Evolutionary conservation across 2,797 vertebrate species (phyloP).

Genomic region (Dicrostonyx torquatus): DNA sequence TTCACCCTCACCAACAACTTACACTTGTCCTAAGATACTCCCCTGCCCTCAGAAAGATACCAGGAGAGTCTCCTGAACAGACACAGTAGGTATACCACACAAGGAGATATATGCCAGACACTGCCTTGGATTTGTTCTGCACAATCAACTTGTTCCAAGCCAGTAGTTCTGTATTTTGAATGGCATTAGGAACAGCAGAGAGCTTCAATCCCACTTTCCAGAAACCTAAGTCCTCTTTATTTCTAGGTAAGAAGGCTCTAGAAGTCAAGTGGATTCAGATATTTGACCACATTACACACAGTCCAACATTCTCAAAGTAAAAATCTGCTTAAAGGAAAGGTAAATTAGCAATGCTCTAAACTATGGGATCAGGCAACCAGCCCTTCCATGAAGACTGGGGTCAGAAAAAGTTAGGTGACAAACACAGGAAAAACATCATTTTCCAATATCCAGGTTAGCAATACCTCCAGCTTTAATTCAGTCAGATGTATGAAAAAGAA

Average conservation of each 20-base stretch:
- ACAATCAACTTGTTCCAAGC: neutral
- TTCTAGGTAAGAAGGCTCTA: constrained; percentile 23
- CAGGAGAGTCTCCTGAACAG: neutral
- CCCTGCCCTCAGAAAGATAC: neutral
- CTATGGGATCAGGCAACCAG: neutral
- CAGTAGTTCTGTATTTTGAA: neutral
- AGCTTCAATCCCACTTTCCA: neutral
- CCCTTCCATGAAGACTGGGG: neutral
- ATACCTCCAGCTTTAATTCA: neutral
- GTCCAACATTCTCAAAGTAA: neutral
- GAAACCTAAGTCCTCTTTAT: constrained; percentile 16
- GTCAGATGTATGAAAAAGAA: constrained; percentile 8
- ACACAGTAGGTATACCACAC: neutral
- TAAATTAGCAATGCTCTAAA: neutral
- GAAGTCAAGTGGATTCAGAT: constrained; percentile 37
- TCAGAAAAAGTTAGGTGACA: neutral
- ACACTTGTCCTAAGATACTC: neutral
- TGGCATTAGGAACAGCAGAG: constrained; percentile 16
- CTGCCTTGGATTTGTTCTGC: neutral
- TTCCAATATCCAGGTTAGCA: neutral
- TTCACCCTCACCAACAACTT: neutral
- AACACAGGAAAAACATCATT: neutral
- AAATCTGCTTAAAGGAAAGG: neutral
- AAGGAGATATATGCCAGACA: neutral
- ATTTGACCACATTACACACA: neutral